Evolutionary conservation across 2,797 vertebrate genomes (phyloP), one percentile per base, ranked within the genome.

Genomic region (Knipowitschia caucasica): DNA sequence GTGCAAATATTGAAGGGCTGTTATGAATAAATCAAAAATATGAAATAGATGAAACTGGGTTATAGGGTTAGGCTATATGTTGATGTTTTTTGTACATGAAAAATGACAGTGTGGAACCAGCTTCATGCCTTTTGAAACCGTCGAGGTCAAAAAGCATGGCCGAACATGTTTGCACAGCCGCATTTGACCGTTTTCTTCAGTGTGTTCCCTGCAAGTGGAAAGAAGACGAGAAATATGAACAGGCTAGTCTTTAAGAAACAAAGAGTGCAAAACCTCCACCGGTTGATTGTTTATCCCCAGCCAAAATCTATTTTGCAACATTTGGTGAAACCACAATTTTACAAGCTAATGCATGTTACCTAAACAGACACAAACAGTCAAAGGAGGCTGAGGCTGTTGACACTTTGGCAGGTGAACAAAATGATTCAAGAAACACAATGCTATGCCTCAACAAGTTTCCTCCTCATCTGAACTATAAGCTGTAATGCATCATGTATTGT

Each of bases 321-420:
- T 73, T 70, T 57, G 17, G 14, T 21, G 50, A 62, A 72, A 72
- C 42, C 18, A 61, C 54, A 23, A 50, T 66, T 71, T 71, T 56
- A 69, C 56, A 67, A 66, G 54, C 66, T 54, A 63, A 75, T 58
- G 56, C 52, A 26, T 50, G 70, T 69, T 67, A 38, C 44, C 53
- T 44, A 36, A 67, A 62, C 69, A 36, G 25, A 56, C 54, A 56
- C 51, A 60, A 66, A 64, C 24, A 14, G 5, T 0, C 7, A 3
- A 2, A 6, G 5, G 11, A 45, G 40, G 46, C 53, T 39, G 23
- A 2, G 1, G 21, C 6, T 33, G 40, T 46, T 64, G 18, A 43
- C 20, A n/a, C 18, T 33, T 23, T 15, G 23, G 30, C 2, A 34
- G 10, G 17, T 53, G 23, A 56, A 26, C 17, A 56, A 44, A 54